Evolutionary conservation across 2,797 vertebrate genomes (phyloP).

Genomic region (Micrastur ruficollis): DNA sequence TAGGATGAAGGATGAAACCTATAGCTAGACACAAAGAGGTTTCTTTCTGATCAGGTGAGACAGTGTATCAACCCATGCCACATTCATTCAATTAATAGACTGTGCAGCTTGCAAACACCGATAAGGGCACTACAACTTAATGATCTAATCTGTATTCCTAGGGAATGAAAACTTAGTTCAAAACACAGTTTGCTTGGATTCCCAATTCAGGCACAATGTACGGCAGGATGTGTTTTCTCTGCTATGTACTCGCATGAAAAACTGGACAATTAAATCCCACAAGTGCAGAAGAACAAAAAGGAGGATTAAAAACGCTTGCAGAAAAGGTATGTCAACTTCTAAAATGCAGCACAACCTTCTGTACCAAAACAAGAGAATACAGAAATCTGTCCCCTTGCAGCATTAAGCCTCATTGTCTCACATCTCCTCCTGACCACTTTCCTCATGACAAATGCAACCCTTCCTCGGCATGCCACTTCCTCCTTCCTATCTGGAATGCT

Average conservation of each 20-base stretch:
- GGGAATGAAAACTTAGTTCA: constrained; percentile 5
- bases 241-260: not conserved
- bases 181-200: constrained; percentile 11
- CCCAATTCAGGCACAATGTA: not conserved
- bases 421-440: not conserved
- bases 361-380: not conserved
- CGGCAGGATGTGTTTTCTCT: not conserved
- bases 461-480: not conserved
- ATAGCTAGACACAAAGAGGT: constrained; percentile 26
- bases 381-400: not conserved
- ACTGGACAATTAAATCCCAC: not conserved
- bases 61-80: not conserved
- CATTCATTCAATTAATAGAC: constrained; percentile 59
- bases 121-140: constrained; percentile 59
- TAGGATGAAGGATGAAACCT: constrained; percentile 47
- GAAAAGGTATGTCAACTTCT: not conserved
- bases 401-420: not conserved
- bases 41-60: constrained; percentile 30
- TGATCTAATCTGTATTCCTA: constrained; percentile 67
- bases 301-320: not conserved
- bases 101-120: constrained; percentile 50
- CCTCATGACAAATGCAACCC: not conserved
- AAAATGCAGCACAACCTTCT: not conserved
- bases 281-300: not conserved
- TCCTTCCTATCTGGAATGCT: not conserved